A percentile compares a stretch with the other conserved stretches of the same genome.
These are phyloP conservation scores for Benitochromis conjunctus DNA, from an alignment of 2,113 vertebrate genomes.

Conservation along the genomic window DNA sequence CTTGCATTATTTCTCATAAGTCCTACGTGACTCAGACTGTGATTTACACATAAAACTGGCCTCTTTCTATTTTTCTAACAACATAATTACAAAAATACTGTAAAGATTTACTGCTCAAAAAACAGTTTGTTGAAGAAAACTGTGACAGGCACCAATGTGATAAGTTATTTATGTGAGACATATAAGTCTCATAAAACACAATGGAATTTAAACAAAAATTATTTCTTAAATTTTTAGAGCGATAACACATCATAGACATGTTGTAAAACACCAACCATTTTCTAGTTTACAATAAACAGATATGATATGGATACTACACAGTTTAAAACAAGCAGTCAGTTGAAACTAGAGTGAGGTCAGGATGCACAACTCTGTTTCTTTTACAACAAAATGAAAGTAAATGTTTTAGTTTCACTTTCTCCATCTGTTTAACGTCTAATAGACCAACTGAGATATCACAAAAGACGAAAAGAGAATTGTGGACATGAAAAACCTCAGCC, in stretches of 20 bases:
- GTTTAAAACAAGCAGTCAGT: not conserved
- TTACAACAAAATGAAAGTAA: not conserved
- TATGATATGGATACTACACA: not conserved
- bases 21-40: too few relatives aligned
- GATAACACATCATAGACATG: too few relatives aligned
- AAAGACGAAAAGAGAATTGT: not conserved
- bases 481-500: not conserved
- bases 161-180: too few relatives aligned
- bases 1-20: too few relatives aligned
- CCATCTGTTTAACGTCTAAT: fast-evolving
- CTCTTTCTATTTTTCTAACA: not conserved
- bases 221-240: too few relatives aligned
- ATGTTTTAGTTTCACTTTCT: not conserved
- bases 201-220: too few relatives aligned
- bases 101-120: not conserved
- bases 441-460: not conserved
- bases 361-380: not conserved
- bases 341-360: not conserved
- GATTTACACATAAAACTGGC: too few relatives aligned
- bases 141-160: too few relatives aligned
- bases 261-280: not conserved
- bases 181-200: too few relatives aligned
- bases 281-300: not conserved
- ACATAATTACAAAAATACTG: not conserved
- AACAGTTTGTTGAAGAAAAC: too few relatives aligned